Evolutionary conservation across 2,797 vertebrate genomes (phyloP).

Genomic region (Ceryle rudis): DNA sequence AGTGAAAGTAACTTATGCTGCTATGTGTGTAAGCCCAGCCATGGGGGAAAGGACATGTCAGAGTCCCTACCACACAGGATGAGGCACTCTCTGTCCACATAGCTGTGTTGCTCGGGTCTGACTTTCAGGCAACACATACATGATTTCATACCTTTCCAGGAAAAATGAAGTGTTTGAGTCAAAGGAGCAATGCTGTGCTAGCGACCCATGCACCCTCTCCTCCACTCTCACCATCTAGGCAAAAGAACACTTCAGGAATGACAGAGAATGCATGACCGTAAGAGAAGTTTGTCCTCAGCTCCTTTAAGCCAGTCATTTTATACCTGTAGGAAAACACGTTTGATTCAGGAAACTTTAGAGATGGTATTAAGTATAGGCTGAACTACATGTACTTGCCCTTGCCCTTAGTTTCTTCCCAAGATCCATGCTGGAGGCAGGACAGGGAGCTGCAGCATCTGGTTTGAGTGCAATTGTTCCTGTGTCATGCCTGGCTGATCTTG

Average conservation of each 20-base stretch:
- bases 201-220: rapidly evolving
- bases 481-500: neutral
- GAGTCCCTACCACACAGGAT: neutral
- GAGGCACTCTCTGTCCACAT: neutral
- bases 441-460: neutral
- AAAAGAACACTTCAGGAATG: neutral
- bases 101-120: neutral
- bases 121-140: neutral
- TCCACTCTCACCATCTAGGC: rapidly evolving
- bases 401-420: neutral
- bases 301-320: neutral
- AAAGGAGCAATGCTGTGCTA: neutral
- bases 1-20: neutral
- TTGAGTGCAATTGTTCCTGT: rapidly evolving
- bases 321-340: neutral
- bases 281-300: neutral
- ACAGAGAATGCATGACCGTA: neutral
- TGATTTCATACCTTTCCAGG: neutral
- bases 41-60: neutral
- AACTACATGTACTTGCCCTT: neutral
- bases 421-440: neutral
- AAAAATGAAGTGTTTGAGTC: neutral
- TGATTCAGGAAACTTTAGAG: neutral
- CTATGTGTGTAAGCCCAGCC: neutral
- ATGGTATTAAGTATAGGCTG: neutral